Evolutionary conservation across 2,113 vertebrate species (phyloP).

Genomic region (Megaceryle maxima): DNA sequence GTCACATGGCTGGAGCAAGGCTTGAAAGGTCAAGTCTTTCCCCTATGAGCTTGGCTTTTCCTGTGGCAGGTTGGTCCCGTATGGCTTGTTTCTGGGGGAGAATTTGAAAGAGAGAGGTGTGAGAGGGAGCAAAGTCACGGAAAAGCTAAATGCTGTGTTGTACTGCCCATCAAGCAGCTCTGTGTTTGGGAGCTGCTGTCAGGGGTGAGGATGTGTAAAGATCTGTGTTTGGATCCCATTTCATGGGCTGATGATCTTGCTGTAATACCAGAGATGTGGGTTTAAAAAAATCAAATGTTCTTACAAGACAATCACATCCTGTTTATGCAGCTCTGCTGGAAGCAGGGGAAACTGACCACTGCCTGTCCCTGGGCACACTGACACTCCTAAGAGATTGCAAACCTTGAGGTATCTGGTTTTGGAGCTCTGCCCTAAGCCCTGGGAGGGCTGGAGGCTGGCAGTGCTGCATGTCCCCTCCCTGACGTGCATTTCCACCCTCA

Average conservation of each 20-base stretch:
- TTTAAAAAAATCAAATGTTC: neutral
- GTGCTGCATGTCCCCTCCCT: neutral
- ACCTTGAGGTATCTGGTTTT: neutral
- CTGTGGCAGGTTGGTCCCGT: accelerated
- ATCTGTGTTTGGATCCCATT: neutral
- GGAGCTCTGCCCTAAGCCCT: neutral
- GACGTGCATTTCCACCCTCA: accelerated
- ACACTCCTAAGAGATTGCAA: neutral
- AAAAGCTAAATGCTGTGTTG: neutral
- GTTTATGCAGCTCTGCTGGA: neutral
- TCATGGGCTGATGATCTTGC: neutral
- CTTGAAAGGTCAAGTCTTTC: neutral
- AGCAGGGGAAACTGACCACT: neutral
- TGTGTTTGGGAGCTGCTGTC: neutral
- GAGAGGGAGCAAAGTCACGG: neutral
- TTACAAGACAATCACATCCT: neutral
- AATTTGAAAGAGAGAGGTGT: neutral
- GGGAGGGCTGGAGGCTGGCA: neutral
- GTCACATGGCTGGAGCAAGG: accelerated
- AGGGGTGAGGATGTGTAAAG: neutral
- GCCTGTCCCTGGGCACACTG: neutral
- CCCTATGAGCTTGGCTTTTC: neutral
- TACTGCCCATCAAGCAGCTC: accelerated
- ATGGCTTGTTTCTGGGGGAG: too few species aligned
- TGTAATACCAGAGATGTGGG: neutral